Conservation (phyloP, 1,140 invertebrate genomes). For the Cydia strobilella region DNA sequence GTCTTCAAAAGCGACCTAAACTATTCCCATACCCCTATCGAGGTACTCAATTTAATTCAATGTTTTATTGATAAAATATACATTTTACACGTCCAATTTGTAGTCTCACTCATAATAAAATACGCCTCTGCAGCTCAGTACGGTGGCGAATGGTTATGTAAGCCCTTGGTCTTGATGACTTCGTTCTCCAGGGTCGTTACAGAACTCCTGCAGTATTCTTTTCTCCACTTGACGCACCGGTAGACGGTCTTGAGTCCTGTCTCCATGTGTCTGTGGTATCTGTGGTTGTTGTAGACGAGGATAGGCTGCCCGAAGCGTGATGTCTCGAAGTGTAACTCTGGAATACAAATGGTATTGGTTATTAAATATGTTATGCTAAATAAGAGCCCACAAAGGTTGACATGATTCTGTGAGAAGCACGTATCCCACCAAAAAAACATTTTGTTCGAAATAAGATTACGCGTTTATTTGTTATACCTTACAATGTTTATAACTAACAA, state of each 20-base stretch:
- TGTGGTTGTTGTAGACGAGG: slow-evolving; percentile 8
- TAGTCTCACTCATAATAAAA: too few species aligned
- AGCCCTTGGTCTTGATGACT: slow-evolving; percentile 30
- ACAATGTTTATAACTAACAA: too few species aligned
- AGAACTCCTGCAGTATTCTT: slow-evolving; percentile 34
- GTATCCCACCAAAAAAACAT: too few species aligned
- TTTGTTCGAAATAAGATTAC: too few species aligned
- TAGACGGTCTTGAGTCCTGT: slow-evolving; percentile 33
- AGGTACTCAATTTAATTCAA: too few species aligned
- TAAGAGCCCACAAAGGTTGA: too few species aligned
- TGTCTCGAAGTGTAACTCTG: slow-evolving; percentile 7
- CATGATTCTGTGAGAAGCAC: too few species aligned
- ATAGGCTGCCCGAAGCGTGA: slow-evolving; percentile 13
- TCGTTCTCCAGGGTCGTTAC: slow-evolving; percentile 36
- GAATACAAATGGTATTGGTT: neutral
- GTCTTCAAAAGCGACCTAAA: too few species aligned
- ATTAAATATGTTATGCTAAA: neutral
- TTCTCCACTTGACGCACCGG: slow-evolving; percentile 40
- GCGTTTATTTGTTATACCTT: too few species aligned
- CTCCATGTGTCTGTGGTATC: slow-evolving; percentile 4
- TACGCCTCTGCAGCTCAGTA: neutral
- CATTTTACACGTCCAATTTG: too few species aligned
- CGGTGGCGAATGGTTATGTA: slow-evolving; percentile 35
- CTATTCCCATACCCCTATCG: too few species aligned
- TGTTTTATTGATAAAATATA: too few species aligned